phyloP scores from a whole-genome alignment of 2,888 invertebrate species.

The Operophtera brumata region DNA sequence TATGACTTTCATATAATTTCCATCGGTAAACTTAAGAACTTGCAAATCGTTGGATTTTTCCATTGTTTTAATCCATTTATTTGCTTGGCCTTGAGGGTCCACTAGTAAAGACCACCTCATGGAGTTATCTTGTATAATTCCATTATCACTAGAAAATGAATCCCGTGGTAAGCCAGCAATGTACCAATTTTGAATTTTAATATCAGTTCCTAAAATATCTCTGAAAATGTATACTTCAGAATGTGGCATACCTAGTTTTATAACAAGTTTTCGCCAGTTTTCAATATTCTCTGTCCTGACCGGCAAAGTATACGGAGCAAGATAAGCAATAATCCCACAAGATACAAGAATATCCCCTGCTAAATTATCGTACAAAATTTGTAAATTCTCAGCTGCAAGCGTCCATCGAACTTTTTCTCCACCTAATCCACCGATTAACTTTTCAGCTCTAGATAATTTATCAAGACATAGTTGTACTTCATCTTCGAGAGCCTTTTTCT shows the following conservation, averaged over 20 bases:
- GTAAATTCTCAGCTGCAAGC: conserved; percentile 86
- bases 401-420: conserved; percentile 95
- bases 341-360: conserved; percentile 95
- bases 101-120: conserved; percentile 89
- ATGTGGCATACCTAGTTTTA: conserved; percentile 86
- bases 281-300: conserved; percentile 81
- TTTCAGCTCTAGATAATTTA: conserved; percentile 92
- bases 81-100: conserved; percentile 92
- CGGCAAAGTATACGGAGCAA: conserved; percentile 90
- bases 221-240: conserved; percentile 87
- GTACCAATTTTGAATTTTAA: conserved; percentile 93
- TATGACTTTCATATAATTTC: conserved; percentile 87
- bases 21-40: conserved; percentile 87
- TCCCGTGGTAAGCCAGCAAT: conserved; percentile 90
- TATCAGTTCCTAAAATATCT: conserved; percentile 89
- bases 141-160: conserved; percentile 91
- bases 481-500: conserved; percentile 85
- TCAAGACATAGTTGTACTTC: conserved; percentile 90
- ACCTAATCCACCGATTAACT: conserved; percentile 92
- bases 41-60: conserved; percentile 86
- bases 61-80: conserved; percentile 92
- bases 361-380: conserved; percentile 87
- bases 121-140: conserved; percentile 89
- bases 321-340: conserved; percentile 93
- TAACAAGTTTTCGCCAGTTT: conserved; percentile 88